Conservation (phyloP, 2,113 vertebrate genomes). For the Chiloscyllium plagiosum region DNA sequence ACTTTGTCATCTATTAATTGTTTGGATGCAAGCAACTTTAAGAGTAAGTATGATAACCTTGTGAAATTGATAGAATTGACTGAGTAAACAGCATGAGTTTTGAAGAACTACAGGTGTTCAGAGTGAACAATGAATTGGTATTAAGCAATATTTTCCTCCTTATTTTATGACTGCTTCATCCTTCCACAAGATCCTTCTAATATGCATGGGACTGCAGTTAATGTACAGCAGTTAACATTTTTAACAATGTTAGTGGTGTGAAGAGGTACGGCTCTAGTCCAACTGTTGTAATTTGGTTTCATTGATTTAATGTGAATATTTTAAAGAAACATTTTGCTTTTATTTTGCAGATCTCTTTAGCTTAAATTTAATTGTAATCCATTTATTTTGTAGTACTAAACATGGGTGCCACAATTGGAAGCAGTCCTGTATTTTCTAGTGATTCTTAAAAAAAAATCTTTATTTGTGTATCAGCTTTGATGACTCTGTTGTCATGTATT, state of each 20-base stretch:
- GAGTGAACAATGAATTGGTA: conserved; percentile 50
- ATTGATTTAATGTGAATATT: neutral
- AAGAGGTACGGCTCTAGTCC: neutral
- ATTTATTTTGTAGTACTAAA: neutral
- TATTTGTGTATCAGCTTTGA: too few species aligned
- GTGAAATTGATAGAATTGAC: neutral
- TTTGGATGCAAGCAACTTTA: neutral
- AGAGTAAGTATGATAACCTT: neutral
- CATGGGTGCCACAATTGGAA: neutral
- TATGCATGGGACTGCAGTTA: neutral
- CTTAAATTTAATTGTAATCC: neutral
- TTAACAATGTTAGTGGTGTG: conserved; percentile 49
- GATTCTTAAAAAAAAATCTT: neutral
- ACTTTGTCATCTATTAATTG: neutral
- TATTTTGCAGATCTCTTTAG: neutral
- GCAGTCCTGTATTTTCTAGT: neutral
- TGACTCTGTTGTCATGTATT: too few species aligned
- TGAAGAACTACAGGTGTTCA: conserved; percentile 63
- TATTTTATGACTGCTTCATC: neutral
- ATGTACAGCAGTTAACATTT: neutral
- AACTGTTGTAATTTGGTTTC: neutral
- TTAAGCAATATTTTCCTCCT: neutral
- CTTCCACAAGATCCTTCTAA: neutral
- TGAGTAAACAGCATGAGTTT: conserved; percentile 42
- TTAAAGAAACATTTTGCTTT: neutral